Conservation (phyloP, 2,888 invertebrate genomes). For the Drosophila neutralis region DNA sequence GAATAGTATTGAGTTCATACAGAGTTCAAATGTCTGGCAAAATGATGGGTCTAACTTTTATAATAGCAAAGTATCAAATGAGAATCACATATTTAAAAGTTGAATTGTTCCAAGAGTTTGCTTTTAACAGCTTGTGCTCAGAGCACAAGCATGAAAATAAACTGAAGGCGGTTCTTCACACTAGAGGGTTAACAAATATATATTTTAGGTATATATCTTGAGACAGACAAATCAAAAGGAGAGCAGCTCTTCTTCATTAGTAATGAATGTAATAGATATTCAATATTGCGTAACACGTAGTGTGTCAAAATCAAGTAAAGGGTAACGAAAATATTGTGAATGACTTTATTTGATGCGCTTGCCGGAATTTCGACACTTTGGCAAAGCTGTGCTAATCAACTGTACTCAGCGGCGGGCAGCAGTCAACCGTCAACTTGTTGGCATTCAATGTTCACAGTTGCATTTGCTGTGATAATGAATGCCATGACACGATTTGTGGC, state of each 20-base stretch:
- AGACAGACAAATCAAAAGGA: neutral
- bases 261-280: neutral
- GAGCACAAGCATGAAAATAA: neutral
- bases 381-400: conserved; percentile 52
- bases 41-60: neutral
- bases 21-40: conserved; percentile 10
- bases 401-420: conserved; percentile 1
- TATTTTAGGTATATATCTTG: no score
- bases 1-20: conserved; percentile 9
- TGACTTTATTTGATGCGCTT: conserved; percentile 23
- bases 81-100: conserved; percentile 1
- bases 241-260: neutral
- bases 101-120: neutral
- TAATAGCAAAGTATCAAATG: neutral
- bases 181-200: neutral
- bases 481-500: conserved; percentile 48
- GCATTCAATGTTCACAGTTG: conserved; percentile 24
- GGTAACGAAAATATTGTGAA: conserved; percentile 22
- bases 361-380: conserved; percentile 44
- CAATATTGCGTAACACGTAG: neutral
- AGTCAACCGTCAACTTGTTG: conserved; percentile 1
- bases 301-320: neutral
- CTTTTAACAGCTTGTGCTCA: neutral
- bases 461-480: conserved; percentile 50
- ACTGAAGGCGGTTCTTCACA: neutral